Evolutionary conservation across 2,888 invertebrate species (phyloP).

Genomic region (Athalia rosae): DNA sequence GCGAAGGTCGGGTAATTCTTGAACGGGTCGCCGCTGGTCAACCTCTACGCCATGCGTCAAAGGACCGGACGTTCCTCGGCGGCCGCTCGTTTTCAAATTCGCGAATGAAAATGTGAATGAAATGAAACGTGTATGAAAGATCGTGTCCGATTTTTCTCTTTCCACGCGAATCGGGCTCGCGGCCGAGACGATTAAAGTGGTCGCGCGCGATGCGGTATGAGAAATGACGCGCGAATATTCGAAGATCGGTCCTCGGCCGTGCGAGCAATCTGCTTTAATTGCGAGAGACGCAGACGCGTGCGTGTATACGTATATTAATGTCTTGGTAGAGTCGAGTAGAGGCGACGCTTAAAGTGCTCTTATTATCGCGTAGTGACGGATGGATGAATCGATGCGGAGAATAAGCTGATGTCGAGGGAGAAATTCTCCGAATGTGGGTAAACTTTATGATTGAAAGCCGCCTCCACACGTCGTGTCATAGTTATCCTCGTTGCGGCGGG

Average conservation of each 20-base stretch:
- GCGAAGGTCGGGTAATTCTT: neutral
- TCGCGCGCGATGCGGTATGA: too few species aligned
- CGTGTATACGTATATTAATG: neutral
- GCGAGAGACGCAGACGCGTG: too few species aligned
- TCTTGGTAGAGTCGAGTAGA: neutral
- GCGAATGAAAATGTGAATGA: neutral
- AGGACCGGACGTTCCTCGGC: neutral
- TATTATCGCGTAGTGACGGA: neutral
- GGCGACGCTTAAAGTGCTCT: neutral
- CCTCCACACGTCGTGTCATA: conserved; percentile 1
- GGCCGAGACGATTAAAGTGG: too few species aligned
- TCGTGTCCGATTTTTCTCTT: too few species aligned
- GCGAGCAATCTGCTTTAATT: too few species aligned
- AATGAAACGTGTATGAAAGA: too few species aligned
- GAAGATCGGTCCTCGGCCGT: too few species aligned
- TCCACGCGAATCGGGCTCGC: too few species aligned
- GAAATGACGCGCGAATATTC: too few species aligned
- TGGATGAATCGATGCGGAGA: conserved; percentile 9
- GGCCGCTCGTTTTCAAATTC: neutral
- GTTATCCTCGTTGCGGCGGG: neutral
- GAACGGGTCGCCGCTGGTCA: neutral
- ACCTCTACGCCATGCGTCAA: neutral
- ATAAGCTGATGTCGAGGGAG: neutral
- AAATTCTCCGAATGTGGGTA: neutral
- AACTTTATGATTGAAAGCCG: conserved; percentile 22